A percentile compares a stretch with the other conserved stretches of the same genome.
These are phyloP conservation scores for Metopia argyrocephala DNA, from an alignment of 2,888 invertebrate species.

Conservation along the genomic window DNA sequence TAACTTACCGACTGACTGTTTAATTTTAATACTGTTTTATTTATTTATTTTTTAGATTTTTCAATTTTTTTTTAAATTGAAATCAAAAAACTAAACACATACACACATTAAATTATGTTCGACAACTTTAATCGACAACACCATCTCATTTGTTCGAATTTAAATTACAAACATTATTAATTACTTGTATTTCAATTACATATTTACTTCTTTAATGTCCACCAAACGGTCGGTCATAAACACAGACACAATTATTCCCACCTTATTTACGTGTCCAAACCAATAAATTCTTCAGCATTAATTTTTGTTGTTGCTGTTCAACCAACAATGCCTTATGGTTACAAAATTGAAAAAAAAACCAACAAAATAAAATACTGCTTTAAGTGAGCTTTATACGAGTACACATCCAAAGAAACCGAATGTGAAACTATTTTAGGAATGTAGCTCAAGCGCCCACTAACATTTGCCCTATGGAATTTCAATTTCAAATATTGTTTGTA, in stretches of 20 bases:
- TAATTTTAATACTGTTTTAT: too few species aligned
- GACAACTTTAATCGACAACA: constrained; percentile 16
- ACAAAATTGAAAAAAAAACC: not conserved
- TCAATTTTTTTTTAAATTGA: not conserved
- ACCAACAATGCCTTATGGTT: too few species aligned
- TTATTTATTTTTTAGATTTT: too few species aligned
- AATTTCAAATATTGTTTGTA: constrained; percentile 48
- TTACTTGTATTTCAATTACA: constrained; percentile 55
- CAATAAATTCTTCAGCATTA: not conserved
- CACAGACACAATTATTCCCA: constrained; percentile 40
- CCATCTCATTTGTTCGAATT: constrained; percentile 47
- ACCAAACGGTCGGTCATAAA: not conserved
- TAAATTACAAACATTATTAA: constrained; percentile 53
- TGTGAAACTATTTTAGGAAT: constrained; percentile 58
- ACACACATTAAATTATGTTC: constrained; percentile 9
- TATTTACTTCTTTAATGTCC: constrained; percentile 52
- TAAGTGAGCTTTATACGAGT: constrained; percentile 40
- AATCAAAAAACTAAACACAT: not conserved
- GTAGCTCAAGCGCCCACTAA: constrained; percentile 58
- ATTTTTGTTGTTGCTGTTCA: not conserved
- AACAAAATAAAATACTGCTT: constrained; percentile 13
- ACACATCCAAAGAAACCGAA: too few species aligned
- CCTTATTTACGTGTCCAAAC: constrained; percentile 32
- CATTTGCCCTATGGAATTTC: constrained; percentile 61
- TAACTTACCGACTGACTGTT: too few species aligned